These are phyloP conservation scores for Pristionchus exspectatus DNA, from an alignment of 2,888 invertebrate species.

Conservation along the genomic window DNA sequence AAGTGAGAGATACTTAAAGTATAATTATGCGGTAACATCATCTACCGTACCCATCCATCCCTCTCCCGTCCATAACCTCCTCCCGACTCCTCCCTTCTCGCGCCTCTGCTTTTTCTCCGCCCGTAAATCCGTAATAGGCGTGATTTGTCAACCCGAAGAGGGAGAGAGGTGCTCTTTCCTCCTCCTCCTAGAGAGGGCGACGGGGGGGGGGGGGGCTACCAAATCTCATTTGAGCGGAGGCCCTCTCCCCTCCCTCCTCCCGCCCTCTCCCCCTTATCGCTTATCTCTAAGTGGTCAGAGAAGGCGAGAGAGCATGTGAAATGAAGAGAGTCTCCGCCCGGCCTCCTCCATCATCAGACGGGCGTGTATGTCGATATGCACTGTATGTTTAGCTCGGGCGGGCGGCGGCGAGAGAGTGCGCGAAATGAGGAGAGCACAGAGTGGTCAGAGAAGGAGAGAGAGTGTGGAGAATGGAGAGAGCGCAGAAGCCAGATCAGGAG, in stretches of 20 bases:
- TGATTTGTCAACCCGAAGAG: slow-evolving; percentile 18
- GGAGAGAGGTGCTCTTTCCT: neutral
- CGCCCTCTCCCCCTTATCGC: neutral
- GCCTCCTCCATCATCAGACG: neutral
- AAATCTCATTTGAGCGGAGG: slow-evolving; percentile 37
- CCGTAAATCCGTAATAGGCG: slow-evolving; percentile 37
- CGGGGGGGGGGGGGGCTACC: neutral
- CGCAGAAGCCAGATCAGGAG: neutral
- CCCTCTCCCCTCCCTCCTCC: neutral
- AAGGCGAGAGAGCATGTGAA: neutral
- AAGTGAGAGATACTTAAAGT: too few relatives aligned
- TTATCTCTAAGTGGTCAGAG: neutral
- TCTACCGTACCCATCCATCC: neutral
- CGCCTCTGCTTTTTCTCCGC: neutral
- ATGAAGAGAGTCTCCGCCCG: neutral
- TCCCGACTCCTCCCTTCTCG: neutral
- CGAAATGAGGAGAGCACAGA: slow-evolving; percentile 36
- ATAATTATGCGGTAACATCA: neutral
- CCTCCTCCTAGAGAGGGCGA: too few relatives aligned
- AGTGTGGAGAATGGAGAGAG: slow-evolving; percentile 7
- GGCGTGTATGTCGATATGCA: slow-evolving; percentile 43
- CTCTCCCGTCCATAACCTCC: neutral
- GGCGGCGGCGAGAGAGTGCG: slow-evolving; percentile 22
- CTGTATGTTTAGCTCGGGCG: slow-evolving; percentile 45
- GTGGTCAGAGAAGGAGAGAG: neutral